A percentile compares a stretch with the other conserved stretches of the same genome.
Evolutionary conservation across 1,140 invertebrate genomes (phyloP).

Genomic region (Dinoponera quadriceps): DNA sequence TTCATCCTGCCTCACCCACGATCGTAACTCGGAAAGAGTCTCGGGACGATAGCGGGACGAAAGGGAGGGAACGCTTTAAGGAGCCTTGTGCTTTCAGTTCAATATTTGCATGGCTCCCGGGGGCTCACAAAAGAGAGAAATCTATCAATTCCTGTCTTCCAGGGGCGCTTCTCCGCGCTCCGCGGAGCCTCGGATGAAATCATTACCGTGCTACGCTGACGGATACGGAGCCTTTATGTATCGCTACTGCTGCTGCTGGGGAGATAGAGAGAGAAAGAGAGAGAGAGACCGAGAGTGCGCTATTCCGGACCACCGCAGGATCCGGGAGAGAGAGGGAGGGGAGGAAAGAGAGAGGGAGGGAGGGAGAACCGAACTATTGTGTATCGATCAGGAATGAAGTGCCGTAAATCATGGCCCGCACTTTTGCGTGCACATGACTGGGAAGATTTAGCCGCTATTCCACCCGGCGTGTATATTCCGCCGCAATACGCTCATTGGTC

Average conservation of each 20-base stretch:
- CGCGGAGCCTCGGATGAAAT: conserved; percentile 78
- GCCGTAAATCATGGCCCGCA: conserved; percentile 77
- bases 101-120: conserved; percentile 77
- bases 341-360: neutral
- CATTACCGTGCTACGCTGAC: conserved; percentile 77
- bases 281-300: conserved; percentile 43
- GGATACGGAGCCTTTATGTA: conserved; percentile 70
- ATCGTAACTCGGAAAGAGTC: conserved; percentile 51
- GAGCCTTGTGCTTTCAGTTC: conserved; percentile 76
- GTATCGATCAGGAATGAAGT: conserved; percentile 79
- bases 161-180: conserved; percentile 45
- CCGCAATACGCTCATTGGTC: conserved; percentile 31
- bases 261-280: neutral
- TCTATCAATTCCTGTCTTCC: conserved; percentile 84
- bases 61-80: conserved; percentile 72
- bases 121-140: conserved; percentile 79
- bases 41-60: conserved; percentile 57
- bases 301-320: conserved; percentile 45
- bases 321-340: conserved; percentile 6
- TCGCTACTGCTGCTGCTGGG: conserved; percentile 44
- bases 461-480: conserved; percentile 4
- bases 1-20: conserved; percentile 2
- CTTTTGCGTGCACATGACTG: conserved; percentile 64
- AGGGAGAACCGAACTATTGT: conserved; percentile 66
- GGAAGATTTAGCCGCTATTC: conserved; percentile 53